Evolutionary conservation across 2,797 vertebrate species (phyloP).

Genomic region (Ptychadena robeensis): DNA sequence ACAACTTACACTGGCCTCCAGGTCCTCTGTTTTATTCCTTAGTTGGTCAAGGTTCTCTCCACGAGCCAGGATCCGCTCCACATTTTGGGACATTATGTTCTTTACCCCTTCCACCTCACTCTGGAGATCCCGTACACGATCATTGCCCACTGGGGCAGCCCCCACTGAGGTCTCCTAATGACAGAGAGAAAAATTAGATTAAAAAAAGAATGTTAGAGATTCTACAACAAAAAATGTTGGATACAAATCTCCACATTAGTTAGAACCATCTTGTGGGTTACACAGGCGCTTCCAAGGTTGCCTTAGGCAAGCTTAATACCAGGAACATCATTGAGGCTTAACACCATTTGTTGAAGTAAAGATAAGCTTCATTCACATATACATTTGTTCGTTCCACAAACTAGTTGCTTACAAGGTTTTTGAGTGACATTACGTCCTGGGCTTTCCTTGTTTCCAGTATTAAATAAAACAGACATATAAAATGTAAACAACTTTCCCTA

Average conservation of each 20-base stretch:
- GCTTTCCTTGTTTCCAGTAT: neutral
- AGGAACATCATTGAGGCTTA: neutral
- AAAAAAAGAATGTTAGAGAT: neutral
- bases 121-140: slow-evolving; percentile 78
- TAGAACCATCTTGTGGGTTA: neutral
- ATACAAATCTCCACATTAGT: no score
- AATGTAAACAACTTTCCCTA: no score
- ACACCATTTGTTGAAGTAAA: neutral
- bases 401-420: neutral
- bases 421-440: no score
- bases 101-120: slow-evolving; percentile 90
- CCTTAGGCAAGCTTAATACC: neutral
- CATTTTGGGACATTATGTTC: slow-evolving; percentile 90
- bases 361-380: neutral
- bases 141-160: slow-evolving; percentile 60
- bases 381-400: neutral
- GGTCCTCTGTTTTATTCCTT: slow-evolving; percentile 89
- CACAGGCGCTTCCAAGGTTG: neutral
- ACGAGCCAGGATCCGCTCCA: slow-evolving; percentile 91
- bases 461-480: neutral
- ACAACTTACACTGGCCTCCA: slow-evolving; percentile 86
- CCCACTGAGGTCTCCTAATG: slow-evolving; percentile 63
- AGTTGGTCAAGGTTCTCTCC: slow-evolving; percentile 91
- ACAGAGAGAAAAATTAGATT: neutral
- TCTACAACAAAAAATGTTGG: neutral